These are phyloP conservation scores for Meliscaeva auricollis DNA, from an alignment of 2,888 invertebrate species.

Conservation along the genomic window DNA sequence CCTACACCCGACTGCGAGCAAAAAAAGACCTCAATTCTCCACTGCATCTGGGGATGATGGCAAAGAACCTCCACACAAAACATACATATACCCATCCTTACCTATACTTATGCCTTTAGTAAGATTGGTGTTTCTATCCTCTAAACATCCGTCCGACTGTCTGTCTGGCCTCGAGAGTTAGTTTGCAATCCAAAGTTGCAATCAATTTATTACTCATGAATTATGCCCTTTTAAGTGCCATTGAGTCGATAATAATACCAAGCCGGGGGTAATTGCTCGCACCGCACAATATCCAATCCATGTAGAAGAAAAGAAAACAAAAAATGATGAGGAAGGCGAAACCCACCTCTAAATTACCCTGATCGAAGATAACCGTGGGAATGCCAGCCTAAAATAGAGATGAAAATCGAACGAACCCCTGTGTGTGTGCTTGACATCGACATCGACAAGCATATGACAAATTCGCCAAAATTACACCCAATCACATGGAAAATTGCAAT, in stretches of 20 bases:
- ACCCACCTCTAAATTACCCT: constrained; percentile 48
- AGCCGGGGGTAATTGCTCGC: constrained; percentile 60
- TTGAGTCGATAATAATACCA: constrained; percentile 71
- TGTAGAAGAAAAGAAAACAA: constrained; percentile 11
- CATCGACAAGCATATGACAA: constrained; percentile 70
- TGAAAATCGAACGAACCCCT: constrained; percentile 7
- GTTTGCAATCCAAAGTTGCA: constrained; percentile 74
- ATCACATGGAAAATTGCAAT: constrained; percentile 76
- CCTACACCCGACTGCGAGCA: constrained; percentile 3
- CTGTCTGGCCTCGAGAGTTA: constrained; percentile 28
- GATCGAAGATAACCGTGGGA: constrained; percentile 67
- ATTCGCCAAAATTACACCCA: constrained; percentile 71
- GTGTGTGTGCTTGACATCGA: constrained; percentile 39
- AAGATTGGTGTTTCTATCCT: not conserved
- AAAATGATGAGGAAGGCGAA: constrained; percentile 25
- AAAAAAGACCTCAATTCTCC: not conserved
- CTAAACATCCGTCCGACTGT: no score
- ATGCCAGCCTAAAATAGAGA: constrained; percentile 31
- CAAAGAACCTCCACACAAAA: not conserved
- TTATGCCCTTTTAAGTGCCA: constrained; percentile 82
- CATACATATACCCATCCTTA: not conserved
- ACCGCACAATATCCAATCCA: constrained; percentile 41
- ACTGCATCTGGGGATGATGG: constrained; percentile 7
- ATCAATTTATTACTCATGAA: constrained; percentile 83
- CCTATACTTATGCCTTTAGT: no score